A percentile compares a stretch with the other conserved stretches of the same genome.
phyloP scores from a whole-genome alignment of 2,888 invertebrate genomes.

The Hydrotaea diabolus region DNA sequence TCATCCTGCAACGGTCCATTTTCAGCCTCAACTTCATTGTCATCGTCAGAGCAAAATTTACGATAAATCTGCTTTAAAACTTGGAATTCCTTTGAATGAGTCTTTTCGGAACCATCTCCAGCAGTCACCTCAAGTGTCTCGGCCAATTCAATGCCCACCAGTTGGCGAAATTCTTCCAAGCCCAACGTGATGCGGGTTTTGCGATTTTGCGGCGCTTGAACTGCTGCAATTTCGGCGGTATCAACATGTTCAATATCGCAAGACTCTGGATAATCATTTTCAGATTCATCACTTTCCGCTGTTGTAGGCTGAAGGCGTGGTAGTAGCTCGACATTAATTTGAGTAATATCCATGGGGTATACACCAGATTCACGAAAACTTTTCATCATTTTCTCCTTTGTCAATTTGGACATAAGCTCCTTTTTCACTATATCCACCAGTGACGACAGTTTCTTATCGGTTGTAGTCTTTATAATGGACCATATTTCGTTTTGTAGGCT shows the following conservation, averaged over 20 bases:
- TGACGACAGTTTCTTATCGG: background rate
- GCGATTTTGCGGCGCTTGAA: background rate
- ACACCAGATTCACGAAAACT: background rate
- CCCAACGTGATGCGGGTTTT: background rate
- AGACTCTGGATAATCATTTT: background rate
- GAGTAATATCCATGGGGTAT: background rate
- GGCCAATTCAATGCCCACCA: background rate
- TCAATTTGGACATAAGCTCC: background rate
- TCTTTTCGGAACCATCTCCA: background rate
- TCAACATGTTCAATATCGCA: slow-evolving; percentile 5
- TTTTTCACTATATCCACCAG: background rate
- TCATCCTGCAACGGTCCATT: background rate
- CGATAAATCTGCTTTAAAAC: background rate
- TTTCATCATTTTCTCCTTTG: background rate
- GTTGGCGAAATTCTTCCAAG: background rate
- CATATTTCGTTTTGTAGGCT: background rate
- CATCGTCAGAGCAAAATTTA: background rate
- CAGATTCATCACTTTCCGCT: background rate
- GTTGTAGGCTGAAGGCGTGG: background rate
- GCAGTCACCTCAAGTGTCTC: background rate
- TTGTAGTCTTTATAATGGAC: background rate
- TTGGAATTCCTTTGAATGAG: background rate
- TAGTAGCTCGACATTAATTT: background rate
- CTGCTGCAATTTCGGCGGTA: background rate
- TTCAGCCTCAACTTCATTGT: background rate